Percentiles rank a stretch among this genome's conserved stretches.
phyloP scores from a whole-genome alignment of 2,888 invertebrate genomes.

The Scotopteryx bipunctaria region DNA sequence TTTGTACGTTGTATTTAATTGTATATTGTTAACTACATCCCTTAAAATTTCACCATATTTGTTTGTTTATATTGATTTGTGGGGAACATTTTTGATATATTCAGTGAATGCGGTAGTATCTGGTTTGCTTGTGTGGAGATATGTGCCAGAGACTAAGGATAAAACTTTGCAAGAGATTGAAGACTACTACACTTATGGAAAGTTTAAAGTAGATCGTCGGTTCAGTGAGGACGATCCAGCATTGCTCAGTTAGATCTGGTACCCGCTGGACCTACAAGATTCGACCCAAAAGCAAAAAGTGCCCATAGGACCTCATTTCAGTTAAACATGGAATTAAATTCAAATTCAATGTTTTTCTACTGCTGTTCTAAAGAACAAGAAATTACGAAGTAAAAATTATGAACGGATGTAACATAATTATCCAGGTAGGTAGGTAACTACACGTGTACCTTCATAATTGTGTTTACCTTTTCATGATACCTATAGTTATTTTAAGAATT shows the following conservation, averaged over 20 bases:
- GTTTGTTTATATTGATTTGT: conserved; percentile 28
- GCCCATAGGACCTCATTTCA: too few relatives aligned
- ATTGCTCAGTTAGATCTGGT: conserved; percentile 1
- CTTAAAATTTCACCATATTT: conserved; percentile 35
- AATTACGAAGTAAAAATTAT: too few relatives aligned
- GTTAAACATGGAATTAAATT: too few relatives aligned
- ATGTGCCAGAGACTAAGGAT: conserved; percentile 34
- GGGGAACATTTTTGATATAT: conserved; percentile 34
- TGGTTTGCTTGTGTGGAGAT: conserved; percentile 29
- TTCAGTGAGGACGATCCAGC: background rate
- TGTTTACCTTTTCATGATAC: too few relatives aligned
- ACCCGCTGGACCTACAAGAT: too few relatives aligned
- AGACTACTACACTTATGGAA: conserved; percentile 29
- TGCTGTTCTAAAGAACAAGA: too few relatives aligned
- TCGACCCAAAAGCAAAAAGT: too few relatives aligned
- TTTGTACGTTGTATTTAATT: conserved; percentile 30
- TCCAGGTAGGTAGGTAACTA: too few relatives aligned
- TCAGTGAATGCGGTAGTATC: conserved; percentile 23
- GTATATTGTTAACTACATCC: conserved; percentile 25
- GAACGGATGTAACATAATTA: too few relatives aligned
- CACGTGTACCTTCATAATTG: too few relatives aligned
- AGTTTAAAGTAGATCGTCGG: conserved; percentile 9
- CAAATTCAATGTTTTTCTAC: too few relatives aligned
- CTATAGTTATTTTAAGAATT: too few relatives aligned
- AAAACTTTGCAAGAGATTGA: conserved; percentile 36